Evolutionary conservation across 2,797 vertebrate genomes (phyloP), one percentile per base, ranked within the genome.

Genomic region (Anguilla obscura): DNA sequence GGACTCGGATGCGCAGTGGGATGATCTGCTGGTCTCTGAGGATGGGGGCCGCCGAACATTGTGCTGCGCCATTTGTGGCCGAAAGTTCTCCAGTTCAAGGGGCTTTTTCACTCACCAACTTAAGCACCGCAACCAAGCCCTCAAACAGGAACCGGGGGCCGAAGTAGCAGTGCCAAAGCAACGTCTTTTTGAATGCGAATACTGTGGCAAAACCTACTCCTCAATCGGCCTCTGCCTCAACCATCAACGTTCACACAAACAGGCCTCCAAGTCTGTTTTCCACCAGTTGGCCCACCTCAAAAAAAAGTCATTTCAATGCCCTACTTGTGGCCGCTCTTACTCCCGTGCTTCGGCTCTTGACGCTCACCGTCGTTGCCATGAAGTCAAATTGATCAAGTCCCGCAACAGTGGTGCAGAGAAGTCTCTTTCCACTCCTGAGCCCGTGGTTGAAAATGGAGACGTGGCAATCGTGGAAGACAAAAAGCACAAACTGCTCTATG

Each of bases 261-360:
- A 93, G 91, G 94, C 96, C 50, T 94, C 95, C 40, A 96, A 96
- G 91, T 96, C 96, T 0, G 91, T 96, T 89, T 96, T 96, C 90
- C 93, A 95, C 76, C 94, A 96, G 88, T 90, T 96, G 10, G 95
- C 95, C 86, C 93, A 96, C 87, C 93, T 97, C 87, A 95, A 97
- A 91, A 97, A 96, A 90, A 97, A 96, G 89, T 93, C 96, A 0
- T 97, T 97, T 92, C 93, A 95, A 50, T 97, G 96, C 3, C 95
- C 96, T 79, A 93, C 93, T 4, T 97, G 96, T 86, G 96, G 96
- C 0, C 93, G 96, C 14, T 95, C 91, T 90, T 97, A 97, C 91
- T 96, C 96, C 9, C 96, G 96, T 0, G 95, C 94, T 30, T 96
- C 96, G 0, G 96, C 96, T 86, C 96, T 97, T 0, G 96, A 97